These are phyloP conservation scores for Psettodes erumei DNA, from an alignment of 2,113 vertebrate species.

Conservation along the genomic window DNA sequence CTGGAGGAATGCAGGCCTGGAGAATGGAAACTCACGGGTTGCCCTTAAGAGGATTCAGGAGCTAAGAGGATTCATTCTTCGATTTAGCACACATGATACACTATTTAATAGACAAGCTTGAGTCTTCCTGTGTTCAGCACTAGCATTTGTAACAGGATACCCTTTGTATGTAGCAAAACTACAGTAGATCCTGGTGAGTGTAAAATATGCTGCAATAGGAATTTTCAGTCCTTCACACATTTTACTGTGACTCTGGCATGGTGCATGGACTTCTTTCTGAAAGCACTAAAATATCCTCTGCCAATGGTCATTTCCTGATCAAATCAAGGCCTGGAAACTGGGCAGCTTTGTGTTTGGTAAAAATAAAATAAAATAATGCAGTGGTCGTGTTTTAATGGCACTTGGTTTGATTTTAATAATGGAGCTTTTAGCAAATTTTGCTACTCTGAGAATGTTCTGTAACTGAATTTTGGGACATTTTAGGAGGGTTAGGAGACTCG, in stretches of 20 bases:
- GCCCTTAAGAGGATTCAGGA: slow-evolving; percentile 59
- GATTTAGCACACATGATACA: slow-evolving; percentile 38
- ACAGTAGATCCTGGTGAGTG: neutral
- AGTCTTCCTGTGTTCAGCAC: neutral
- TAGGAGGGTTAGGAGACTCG: too few relatives aligned
- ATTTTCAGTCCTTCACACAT: neutral
- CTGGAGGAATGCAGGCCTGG: slow-evolving; percentile 40
- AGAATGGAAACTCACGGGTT: slow-evolving; percentile 62
- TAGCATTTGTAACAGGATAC: slow-evolving; percentile 1
- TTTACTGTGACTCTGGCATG: neutral
- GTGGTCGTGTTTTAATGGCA: too few relatives aligned
- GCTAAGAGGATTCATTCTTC: slow-evolving; percentile 58
- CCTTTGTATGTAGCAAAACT: neutral
- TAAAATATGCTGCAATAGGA: neutral
- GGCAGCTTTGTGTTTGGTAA: neutral
- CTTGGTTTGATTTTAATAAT: too few relatives aligned
- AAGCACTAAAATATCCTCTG: neutral
- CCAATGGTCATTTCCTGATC: neutral
- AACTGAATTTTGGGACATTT: neutral
- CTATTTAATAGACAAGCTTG: neutral
- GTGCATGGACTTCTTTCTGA: neutral
- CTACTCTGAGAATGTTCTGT: too few relatives aligned
- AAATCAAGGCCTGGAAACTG: neutral
- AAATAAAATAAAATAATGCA: too few relatives aligned
- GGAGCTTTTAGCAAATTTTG: neutral